A percentile compares a stretch with the other conserved stretches of the same genome.
Conservation (phyloP, 2,113 vertebrate species). For the Beaufortia kweichowensis region DNA sequence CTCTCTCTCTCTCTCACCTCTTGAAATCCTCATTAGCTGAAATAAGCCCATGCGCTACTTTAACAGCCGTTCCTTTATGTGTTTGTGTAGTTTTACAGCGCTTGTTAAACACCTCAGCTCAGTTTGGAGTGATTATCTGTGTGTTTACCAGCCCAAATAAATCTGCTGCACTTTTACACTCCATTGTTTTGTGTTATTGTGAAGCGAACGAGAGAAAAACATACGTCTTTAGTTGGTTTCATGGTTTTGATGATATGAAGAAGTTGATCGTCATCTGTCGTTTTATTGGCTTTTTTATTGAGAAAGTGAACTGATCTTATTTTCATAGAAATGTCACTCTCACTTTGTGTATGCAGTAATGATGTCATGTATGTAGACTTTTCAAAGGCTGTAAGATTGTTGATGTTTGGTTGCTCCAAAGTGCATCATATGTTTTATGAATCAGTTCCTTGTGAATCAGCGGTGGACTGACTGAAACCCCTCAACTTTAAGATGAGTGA, state of each 20-base stretch:
- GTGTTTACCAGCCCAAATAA: slow-evolving; percentile 73
- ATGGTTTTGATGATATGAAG: background rate
- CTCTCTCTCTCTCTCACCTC: slow-evolving; percentile 1
- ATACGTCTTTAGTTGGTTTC: background rate
- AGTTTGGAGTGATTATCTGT: slow-evolving; percentile 71
- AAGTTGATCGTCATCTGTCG: background rate
- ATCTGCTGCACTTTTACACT: slow-evolving; percentile 24
- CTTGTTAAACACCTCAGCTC: slow-evolving; percentile 73
- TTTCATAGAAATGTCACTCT: background rate
- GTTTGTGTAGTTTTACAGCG: slow-evolving; percentile 75
- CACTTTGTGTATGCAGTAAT: no score
- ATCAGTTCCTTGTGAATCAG: no score
- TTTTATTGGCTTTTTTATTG: background rate
- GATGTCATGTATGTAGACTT: no score
- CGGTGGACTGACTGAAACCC: background rate
- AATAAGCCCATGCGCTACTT: slow-evolving; percentile 74
- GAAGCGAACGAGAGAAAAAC: background rate
- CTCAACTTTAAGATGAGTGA: no score
- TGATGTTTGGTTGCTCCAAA: no score
- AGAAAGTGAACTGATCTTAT: background rate
- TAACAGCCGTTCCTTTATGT: slow-evolving; percentile 72
- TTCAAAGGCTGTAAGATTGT: no score
- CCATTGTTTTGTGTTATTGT: background rate
- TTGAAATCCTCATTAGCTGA: slow-evolving; percentile 71
- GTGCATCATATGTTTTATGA: no score